Conservation (phyloP, 2,797 vertebrate genomes). For the Arctocebus calabarensis region DNA sequence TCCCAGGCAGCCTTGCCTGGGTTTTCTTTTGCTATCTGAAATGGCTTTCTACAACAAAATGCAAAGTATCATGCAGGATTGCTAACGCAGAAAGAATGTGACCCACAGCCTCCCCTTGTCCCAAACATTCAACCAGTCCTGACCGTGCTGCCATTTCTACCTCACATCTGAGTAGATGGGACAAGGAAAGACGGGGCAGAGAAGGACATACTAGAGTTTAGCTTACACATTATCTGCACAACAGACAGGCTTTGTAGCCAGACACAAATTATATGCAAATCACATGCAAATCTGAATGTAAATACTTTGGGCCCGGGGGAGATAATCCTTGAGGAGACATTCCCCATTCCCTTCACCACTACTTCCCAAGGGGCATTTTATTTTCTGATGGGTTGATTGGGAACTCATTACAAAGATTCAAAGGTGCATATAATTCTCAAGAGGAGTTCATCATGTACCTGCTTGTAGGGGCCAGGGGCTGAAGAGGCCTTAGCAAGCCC, state of each 20-base stretch:
- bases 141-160: not conserved
- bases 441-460: conserved; percentile 38
- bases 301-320: conserved; percentile 69
- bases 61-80: not conserved
- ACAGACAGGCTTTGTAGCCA: conserved; percentile 75
- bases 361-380: conserved; percentile 23
- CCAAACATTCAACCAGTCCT: not conserved
- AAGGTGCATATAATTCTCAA: conserved; percentile 8
- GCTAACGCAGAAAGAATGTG: not conserved
- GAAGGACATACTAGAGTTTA: not conserved
- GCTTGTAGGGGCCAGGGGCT: not conserved
- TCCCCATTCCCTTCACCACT: conserved; percentile 43
- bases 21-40: not conserved
- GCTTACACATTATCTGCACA: conserved; percentile 67
- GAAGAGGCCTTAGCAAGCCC: not conserved
- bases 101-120: not conserved
- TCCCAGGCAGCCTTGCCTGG: not conserved
- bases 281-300: conserved; percentile 81
- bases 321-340: conserved; percentile 71
- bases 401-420: conserved; percentile 40
- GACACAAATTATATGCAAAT: conserved; percentile 82
- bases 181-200: not conserved
- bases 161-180: not conserved
- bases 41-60: not conserved
- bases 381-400: conserved; percentile 66